These are phyloP conservation scores for Clunio marinus DNA, from an alignment of 2,888 invertebrate genomes.

Conservation along the genomic window DNA sequence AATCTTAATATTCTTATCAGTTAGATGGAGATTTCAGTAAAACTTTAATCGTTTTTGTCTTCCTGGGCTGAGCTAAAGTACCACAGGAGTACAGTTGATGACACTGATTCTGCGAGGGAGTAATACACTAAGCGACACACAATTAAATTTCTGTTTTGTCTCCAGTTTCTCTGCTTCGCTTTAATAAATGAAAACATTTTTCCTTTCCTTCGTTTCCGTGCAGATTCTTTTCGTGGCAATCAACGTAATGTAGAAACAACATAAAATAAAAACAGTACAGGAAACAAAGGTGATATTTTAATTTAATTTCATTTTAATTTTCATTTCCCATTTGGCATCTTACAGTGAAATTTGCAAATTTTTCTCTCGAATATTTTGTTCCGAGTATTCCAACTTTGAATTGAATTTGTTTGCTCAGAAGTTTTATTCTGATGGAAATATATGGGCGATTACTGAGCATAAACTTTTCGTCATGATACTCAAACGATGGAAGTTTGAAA, in stretches of 20 bases:
- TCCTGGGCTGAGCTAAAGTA: neutral
- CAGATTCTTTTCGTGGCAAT: slow-evolving; percentile 3
- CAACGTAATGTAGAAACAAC: slow-evolving; percentile 19
- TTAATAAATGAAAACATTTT: slow-evolving; percentile 27
- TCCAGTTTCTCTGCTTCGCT: neutral
- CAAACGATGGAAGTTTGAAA: neutral
- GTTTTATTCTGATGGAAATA: neutral
- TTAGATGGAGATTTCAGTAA: neutral
- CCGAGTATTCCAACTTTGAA: neutral
- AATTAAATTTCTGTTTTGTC: slow-evolving; percentile 6
- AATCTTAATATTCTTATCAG: neutral
- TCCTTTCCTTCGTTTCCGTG: neutral
- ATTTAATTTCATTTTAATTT: slow-evolving; percentile 33
- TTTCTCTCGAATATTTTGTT: neutral
- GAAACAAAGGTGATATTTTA: slow-evolving; percentile 36
- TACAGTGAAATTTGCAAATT: neutral
- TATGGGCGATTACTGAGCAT: neutral
- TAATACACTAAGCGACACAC: slow-evolving; percentile 23
- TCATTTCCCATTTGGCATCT: slow-evolving; percentile 29
- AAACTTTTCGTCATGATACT: too few species aligned
- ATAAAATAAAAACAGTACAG: neutral
- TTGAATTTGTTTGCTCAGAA: neutral
- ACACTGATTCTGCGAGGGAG: slow-evolving; percentile 5
- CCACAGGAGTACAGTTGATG: slow-evolving; percentile 1
- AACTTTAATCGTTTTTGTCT: neutral